phyloP scores from a whole-genome alignment of 1,140 invertebrate species.

The Pseudomyrmex flavicornis region DNA sequence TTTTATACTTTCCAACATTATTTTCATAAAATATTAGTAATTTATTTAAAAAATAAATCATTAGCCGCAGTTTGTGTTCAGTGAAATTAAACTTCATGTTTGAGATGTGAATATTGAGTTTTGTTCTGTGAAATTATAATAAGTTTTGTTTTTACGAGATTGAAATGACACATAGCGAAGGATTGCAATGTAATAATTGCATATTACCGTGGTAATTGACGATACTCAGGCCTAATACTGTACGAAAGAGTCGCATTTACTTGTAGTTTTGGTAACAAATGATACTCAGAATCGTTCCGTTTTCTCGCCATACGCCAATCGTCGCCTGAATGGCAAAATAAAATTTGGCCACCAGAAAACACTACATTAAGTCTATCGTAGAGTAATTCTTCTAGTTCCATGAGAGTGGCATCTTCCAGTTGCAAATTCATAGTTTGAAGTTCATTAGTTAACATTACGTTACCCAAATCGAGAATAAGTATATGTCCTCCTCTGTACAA shows the following conservation, averaged over 20 bases:
- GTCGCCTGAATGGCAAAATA: conserved; percentile 85
- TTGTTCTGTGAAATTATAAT: conserved; percentile 87
- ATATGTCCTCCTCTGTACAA: conserved; percentile 89
- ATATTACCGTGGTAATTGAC: conserved; percentile 88
- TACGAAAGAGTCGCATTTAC: conserved; percentile 90
- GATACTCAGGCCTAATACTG: conserved; percentile 91
- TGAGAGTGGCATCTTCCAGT: conserved; percentile 91
- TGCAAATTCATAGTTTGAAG: conserved; percentile 89
- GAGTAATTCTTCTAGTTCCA: conserved; percentile 92
- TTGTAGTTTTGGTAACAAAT: conserved; percentile 91
- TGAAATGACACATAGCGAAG: neutral
- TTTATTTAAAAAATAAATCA: conserved; percentile 90
- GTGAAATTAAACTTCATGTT: conserved; percentile 92
- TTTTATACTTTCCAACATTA: conserved; percentile 53
- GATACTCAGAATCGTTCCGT: conserved; percentile 90
- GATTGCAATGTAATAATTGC: conserved; percentile 61
- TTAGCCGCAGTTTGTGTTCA: conserved; percentile 88
- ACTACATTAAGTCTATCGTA: conserved; percentile 92
- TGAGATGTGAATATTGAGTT: conserved; percentile 90
- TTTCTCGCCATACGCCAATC: conserved; percentile 91
- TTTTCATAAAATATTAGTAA: conserved; percentile 83
- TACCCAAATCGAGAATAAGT: conserved; percentile 90
- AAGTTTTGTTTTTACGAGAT: neutral
- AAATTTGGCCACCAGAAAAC: conserved; percentile 89
- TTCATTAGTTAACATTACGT: conserved; percentile 90